Evolutionary conservation across 2,888 invertebrate genomes (phyloP).

Genomic region (Heteromyza rotundicornis): DNA sequence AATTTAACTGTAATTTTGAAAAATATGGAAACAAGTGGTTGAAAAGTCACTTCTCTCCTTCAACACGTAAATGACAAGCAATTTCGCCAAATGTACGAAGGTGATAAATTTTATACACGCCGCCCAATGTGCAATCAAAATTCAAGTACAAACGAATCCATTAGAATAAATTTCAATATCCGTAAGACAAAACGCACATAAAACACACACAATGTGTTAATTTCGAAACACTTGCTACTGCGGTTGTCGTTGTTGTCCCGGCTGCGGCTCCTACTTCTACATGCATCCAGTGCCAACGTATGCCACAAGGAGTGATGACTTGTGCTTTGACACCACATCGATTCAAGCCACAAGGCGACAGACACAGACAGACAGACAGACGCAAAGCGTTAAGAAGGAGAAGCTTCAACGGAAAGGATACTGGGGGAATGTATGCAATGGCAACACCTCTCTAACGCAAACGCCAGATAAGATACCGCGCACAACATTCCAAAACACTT

Average conservation of each 20-base stretch:
- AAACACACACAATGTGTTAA: constrained; percentile 10
- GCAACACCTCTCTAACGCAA: constrained; percentile 5
- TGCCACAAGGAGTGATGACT: constrained; percentile 27
- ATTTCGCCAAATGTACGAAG: too few species aligned
- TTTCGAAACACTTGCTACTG: constrained; percentile 18
- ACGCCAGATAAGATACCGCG: constrained; percentile 27
- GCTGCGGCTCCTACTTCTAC: neutral
- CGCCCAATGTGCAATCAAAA: too few species aligned
- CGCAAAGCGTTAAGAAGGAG: constrained; percentile 10
- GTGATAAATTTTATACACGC: too few species aligned
- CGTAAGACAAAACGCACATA: neutral
- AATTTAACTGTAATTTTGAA: too few species aligned
- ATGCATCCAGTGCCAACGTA: constrained; percentile 13
- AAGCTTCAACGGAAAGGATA: too few species aligned
- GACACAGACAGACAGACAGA: neutral
- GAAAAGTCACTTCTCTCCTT: too few species aligned
- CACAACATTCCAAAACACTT: neutral
- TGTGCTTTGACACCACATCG: constrained; percentile 36
- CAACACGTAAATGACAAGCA: too few species aligned
- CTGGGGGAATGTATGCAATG: neutral
- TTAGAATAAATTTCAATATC: constrained; percentile 1
- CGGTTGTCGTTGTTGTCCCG: too few species aligned
- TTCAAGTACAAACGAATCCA: neutral
- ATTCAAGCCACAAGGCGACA: constrained; percentile 33
- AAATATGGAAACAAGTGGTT: too few species aligned